Percentiles rank a stretch among this genome's conserved stretches.
Evolutionary conservation across 2,888 invertebrate genomes (phyloP).

Genomic region (Harpalus rubripes): DNA sequence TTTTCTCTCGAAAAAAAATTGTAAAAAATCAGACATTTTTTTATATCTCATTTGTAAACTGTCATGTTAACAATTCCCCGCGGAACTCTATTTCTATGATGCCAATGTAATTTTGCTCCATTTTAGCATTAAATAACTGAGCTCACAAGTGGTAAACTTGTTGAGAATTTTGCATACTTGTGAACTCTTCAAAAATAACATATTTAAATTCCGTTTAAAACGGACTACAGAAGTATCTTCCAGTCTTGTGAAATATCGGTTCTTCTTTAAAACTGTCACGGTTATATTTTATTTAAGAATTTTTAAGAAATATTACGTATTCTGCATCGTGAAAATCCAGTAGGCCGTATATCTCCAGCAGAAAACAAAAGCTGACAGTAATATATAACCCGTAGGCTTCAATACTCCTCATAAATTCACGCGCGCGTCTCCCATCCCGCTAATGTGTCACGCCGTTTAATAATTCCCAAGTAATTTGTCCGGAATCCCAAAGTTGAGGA

Average conservation of each 20-base stretch:
- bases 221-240: not conserved
- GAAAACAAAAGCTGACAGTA: slow-evolving; percentile 45
- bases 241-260: not conserved
- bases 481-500: slow-evolving; percentile 65
- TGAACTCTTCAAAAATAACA: too few species aligned
- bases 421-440: slow-evolving; percentile 25
- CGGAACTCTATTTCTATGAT: too few species aligned
- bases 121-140: too few species aligned
- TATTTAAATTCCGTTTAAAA: too few species aligned
- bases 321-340: slow-evolving; percentile 11
- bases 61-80: too few species aligned
- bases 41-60: too few species aligned
- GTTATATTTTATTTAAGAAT: not conserved
- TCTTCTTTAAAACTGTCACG: not conserved
- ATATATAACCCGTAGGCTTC: slow-evolving; percentile 36
- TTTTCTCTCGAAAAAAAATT: too few species aligned
- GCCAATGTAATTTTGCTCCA: too few species aligned
- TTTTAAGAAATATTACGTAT: not conserved
- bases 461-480: slow-evolving; percentile 63
- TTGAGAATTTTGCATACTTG: too few species aligned
- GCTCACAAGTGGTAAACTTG: too few species aligned
- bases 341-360: slow-evolving; percentile 28
- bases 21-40: too few species aligned
- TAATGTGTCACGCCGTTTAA: slow-evolving; percentile 62
- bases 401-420: slow-evolving; percentile 42